These are phyloP conservation scores for Rutilus rutilus DNA, from an alignment of 2,113 vertebrate genomes.

Conservation along the genomic window DNA sequence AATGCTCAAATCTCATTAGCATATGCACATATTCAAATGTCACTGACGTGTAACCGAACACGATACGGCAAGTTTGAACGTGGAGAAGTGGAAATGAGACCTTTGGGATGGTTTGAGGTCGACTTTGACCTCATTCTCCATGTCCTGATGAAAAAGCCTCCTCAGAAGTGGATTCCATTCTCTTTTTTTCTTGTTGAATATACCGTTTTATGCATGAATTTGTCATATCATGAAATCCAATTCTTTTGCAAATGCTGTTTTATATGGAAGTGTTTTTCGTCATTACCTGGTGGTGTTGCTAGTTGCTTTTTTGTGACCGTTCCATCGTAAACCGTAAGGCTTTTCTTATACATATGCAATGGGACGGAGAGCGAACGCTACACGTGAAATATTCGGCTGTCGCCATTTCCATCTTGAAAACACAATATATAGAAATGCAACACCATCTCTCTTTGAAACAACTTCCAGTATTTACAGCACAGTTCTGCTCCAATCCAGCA, in stretches of 20 bases:
- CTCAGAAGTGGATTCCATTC: background rate
- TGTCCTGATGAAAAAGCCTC: background rate
- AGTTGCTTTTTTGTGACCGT: background rate
- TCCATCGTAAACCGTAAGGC: background rate
- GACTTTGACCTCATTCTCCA: background rate
- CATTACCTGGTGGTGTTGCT: background rate
- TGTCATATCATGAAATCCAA: background rate
- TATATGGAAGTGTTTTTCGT: background rate
- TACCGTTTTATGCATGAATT: background rate
- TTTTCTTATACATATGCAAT: background rate
- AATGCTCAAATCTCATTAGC: background rate
- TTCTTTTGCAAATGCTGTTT: background rate
- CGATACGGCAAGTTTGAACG: background rate
- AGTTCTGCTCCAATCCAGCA: slow-evolving; percentile 32
- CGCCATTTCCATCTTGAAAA: background rate
- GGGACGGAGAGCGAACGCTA: background rate
- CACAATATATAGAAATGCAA: slow-evolving; percentile 3
- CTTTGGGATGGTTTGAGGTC: background rate
- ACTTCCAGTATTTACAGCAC: slow-evolving; percentile 18
- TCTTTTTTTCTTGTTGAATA: background rate
- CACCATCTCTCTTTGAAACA: background rate
- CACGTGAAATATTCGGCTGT: background rate
- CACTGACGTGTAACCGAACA: background rate
- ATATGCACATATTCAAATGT: background rate
- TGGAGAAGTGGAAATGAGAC: background rate